Evolutionary conservation across 2,113 vertebrate genomes (phyloP), one percentile per base, ranked within the genome.

Genomic region (Speoplatyrhinus poulsoni): DNA sequence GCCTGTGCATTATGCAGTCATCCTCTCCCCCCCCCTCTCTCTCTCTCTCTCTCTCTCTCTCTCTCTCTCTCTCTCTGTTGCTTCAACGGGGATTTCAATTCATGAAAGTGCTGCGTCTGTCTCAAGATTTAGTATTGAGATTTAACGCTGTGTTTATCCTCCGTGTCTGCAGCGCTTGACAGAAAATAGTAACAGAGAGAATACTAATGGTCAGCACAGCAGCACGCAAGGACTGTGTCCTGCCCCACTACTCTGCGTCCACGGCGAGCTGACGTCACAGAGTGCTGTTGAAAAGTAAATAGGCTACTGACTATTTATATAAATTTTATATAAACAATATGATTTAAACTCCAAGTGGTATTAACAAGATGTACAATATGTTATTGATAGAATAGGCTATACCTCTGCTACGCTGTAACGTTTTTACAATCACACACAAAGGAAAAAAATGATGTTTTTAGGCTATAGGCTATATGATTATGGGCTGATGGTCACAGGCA

Each of bases 221-320:
- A 13, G 63, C 52, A 70, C 57, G 74, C 17, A 12, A 36, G 26
- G 65, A 3, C 47, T 56, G 53, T 53, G 60, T 62, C 63, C 57
- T 26, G 56, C 71, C 60, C 33, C 73, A 63, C 60, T 71, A 61
- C 41, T 33, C 72, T 36, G 65, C 77, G 77, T 76, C 61, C 84
- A 69, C 62, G 64, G 62, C 78, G 72, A 53, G 63, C 61, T 90
- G 85, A 90, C 89, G 88, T 91, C 91, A 91, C 16, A 73, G 56
- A 60, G 65, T 65, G 64, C 57, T 73, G 75, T 50, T 62, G 62
- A 67, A 77, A 81, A 77, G 80, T 80, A 10, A 15, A 6, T 55
- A 54, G 70, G 76, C 59, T 41, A 41, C 36, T 41, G 36, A 41
- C 36, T 41, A 41, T 41, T 41, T 26, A 26, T 26, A 3, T 26